Evolutionary conservation across 2,888 invertebrate species (phyloP), one percentile per base, ranked within the genome.

Genomic region (Elmis aenea): DNA sequence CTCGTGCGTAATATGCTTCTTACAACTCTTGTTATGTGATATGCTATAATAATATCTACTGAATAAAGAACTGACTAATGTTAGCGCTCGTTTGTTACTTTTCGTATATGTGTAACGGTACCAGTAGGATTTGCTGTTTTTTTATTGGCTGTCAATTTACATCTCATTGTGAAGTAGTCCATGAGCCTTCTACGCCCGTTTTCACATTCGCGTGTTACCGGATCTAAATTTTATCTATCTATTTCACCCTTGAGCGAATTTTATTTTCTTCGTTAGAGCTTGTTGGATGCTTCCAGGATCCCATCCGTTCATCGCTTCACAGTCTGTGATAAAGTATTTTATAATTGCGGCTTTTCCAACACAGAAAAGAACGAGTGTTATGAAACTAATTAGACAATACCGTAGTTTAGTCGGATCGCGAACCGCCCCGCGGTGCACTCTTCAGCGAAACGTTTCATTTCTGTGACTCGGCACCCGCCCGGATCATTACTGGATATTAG

Each of bases 71-170:
- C n/a, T n/a, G n/a, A n/a, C n/a, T n/a, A n/a, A n/a, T n/a, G n/a
- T n/a, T n/a, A n/a, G n/a, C n/a, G n/a, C n/a, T n/a, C n/a, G n/a
- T n/a, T n/a, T n/a, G n/a, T n/a, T n/a, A n/a, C n/a, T n/a, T n/a
- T n/a, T n/a, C n/a, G n/a, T n/a, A n/a, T n/a, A n/a, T n/a, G n/a
- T n/a, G n/a, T n/a, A n/a, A n/a, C n/a, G n/a, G n/a, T n/a, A n/a
- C n/a, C n/a, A n/a, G n/a, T n/a, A n/a, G n/a, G n/a, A n/a, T n/a
- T n/a, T n/a, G n/a, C n/a, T n/a, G n/a, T n/a, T n/a, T n/a, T 41
- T 50, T 55, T 57, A 51, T 50, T 51, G 47, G 26, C 45, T 52
- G 51, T 49, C 52, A 51, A 55, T 57, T 56, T 57, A 51, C 55
- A 54, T 55, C 49, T 55, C 52, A 50, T 51, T 52, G 45, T 42